Evolutionary conservation across 2,888 invertebrate genomes (phyloP).

Genomic region (Heliconius aoede): DNA sequence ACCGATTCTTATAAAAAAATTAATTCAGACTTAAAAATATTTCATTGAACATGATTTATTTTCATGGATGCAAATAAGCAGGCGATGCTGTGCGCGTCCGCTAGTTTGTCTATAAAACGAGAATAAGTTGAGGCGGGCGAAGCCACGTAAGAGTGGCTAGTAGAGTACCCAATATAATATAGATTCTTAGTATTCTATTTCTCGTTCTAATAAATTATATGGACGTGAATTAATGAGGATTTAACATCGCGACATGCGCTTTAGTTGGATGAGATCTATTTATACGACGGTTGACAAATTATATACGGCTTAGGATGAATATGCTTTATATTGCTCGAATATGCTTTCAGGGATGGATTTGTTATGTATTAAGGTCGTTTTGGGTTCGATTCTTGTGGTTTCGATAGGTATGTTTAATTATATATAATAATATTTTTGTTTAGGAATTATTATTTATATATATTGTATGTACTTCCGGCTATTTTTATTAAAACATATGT

Average conservation of each 20-base stretch:
- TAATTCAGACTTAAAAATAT: no score
- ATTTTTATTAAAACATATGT: no score
- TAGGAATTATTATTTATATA: not conserved
- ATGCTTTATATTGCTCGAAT: not conserved
- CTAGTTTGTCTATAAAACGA: no score
- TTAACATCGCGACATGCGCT: slow-evolving; percentile 68
- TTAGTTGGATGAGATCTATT: slow-evolving; percentile 19
- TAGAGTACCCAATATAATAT: slow-evolving; percentile 5
- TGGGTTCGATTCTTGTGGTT: not conserved
- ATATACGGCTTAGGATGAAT: slow-evolving; percentile 5
- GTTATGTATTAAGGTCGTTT: not conserved
- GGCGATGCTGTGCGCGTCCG: no score
- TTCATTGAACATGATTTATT: no score
- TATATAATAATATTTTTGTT: not conserved
- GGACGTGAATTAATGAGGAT: slow-evolving; percentile 74
- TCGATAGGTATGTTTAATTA: no score
- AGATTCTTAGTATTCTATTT: slow-evolving; percentile 55
- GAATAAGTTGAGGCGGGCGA: not conserved
- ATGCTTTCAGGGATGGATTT: not conserved
- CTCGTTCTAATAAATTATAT: slow-evolving; percentile 64
- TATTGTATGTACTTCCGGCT: no score
- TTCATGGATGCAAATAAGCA: no score
- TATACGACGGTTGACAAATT: slow-evolving; percentile 23
- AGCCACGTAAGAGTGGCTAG: not conserved
- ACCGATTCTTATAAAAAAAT: no score